These are phyloP conservation scores for Xiphophorus birchmanni DNA, from an alignment of 2,797 vertebrate species.

Conservation along the genomic window DNA sequence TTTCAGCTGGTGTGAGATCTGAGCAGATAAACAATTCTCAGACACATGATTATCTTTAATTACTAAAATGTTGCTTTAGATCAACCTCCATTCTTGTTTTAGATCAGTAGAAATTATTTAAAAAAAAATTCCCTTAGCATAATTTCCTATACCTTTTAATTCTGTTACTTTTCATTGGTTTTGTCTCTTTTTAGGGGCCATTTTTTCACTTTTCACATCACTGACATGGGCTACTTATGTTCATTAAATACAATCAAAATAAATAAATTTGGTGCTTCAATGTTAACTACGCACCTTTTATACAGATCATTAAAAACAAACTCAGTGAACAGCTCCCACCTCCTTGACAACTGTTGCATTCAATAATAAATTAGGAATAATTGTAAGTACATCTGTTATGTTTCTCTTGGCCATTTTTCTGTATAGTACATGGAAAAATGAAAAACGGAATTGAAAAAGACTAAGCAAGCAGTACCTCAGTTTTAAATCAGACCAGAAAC, in stretches of 20 bases:
- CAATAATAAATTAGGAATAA: neutral
- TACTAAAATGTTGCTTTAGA: neutral
- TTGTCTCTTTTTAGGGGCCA: neutral
- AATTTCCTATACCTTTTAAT: neutral
- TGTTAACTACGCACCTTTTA: neutral
- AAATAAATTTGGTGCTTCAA: neutral
- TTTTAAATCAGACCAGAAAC: conserved; percentile 3
- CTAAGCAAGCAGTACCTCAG: neutral
- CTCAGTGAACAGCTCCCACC: neutral
- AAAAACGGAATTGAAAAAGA: neutral
- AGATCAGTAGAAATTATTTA: neutral
- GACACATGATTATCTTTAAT: neutral
- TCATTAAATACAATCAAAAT: neutral
- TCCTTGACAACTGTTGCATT: neutral
- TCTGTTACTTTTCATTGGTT: neutral
- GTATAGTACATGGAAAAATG: neutral
- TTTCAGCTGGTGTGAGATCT: neutral
- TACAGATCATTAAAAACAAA: neutral
- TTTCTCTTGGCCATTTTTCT: neutral
- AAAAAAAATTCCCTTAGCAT: neutral
- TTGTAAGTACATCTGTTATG: neutral
- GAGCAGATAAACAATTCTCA: neutral
- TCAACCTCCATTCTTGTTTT: neutral
- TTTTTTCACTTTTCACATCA: neutral
- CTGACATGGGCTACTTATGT: neutral